Conservation (phyloP, 2,888 invertebrate species). For the Epiperipatus broadwayi region DNA sequence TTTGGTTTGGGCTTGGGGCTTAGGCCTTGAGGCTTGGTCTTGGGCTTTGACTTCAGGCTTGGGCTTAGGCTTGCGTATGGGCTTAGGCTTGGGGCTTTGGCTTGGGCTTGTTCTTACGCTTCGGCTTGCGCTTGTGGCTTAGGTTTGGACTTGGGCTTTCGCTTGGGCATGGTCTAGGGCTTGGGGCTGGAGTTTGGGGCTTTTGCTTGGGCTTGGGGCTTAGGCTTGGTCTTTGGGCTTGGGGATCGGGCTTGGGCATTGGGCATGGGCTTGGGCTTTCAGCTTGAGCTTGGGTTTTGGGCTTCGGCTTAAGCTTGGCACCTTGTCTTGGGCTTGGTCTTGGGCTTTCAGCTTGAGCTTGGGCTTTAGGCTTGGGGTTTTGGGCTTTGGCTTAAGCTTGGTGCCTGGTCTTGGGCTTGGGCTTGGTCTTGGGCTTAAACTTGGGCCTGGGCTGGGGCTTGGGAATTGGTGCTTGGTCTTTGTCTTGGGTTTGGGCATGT, state of each 20-base stretch:
- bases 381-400: slow-evolving; percentile 10
- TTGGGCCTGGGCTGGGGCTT: background rate
- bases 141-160: slow-evolving; percentile 16
- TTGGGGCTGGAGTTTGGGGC: background rate
- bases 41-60: slow-evolving; percentile 16
- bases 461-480: too few relatives aligned
- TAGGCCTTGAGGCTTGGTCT: too few relatives aligned
- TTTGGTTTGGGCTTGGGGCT: slow-evolving; percentile 15
- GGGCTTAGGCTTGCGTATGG: slow-evolving; percentile 16
- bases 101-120: slow-evolving; percentile 16
- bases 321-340: slow-evolving; percentile 17
- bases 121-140: slow-evolving; percentile 15
- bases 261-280: slow-evolving; percentile 15
- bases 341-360: slow-evolving; percentile 15
- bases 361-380: slow-evolving; percentile 5
- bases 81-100: slow-evolving; percentile 17
- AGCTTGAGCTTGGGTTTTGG: slow-evolving; percentile 15
- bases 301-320: slow-evolving; percentile 17
- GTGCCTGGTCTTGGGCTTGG: slow-evolving; percentile 6
- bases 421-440: slow-evolving; percentile 8
- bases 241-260: slow-evolving; percentile 16
- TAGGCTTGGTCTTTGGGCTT: slow-evolving; percentile 14
- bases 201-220: too few relatives aligned
- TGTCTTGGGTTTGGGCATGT: too few relatives aligned
- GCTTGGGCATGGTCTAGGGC: slow-evolving; percentile 10